Percentiles rank a stretch among this genome's conserved stretches.
Conservation (phyloP, 2,113 vertebrate species). For the Oreochromis niloticus region DNA sequence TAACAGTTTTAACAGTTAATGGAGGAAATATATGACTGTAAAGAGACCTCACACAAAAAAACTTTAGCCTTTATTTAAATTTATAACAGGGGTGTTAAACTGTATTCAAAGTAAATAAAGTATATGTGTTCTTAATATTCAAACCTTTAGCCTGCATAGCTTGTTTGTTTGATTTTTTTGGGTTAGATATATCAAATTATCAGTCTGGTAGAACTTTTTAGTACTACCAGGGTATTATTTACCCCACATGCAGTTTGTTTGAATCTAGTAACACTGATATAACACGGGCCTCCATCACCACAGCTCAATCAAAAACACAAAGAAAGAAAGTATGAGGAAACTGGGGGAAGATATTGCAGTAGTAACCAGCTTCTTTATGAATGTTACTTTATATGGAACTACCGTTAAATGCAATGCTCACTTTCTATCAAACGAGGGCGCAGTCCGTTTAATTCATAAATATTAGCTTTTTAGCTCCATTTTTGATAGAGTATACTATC, state of each 20-base stretch:
- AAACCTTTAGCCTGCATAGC: neutral
- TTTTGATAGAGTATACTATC: neutral
- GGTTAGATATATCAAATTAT: neutral
- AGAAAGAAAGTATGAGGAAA: neutral
- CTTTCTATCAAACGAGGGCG: slow-evolving; percentile 31
- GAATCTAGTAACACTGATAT: neutral
- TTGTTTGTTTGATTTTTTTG: neutral
- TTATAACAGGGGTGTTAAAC: neutral
- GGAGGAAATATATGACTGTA: neutral
- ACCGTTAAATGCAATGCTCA: neutral
- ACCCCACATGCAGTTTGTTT: neutral
- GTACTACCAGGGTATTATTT: neutral
- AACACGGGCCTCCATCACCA: too few species aligned
- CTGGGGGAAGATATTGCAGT: neutral
- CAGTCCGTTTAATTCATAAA: neutral
- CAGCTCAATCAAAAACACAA: neutral
- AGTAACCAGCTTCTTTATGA: neutral
- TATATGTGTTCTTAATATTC: neutral
- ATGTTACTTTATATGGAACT: neutral
- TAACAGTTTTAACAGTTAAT: neutral
- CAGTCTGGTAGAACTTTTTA: neutral
- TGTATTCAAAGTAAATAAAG: neutral
- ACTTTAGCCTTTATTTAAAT: neutral
- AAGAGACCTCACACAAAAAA: neutral
- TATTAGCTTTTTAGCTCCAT: neutral